A percentile compares a stretch with the other conserved stretches of the same genome.
phyloP scores from a whole-genome alignment of 2,888 invertebrate genomes.

The Barypeithes pellucidus region DNA sequence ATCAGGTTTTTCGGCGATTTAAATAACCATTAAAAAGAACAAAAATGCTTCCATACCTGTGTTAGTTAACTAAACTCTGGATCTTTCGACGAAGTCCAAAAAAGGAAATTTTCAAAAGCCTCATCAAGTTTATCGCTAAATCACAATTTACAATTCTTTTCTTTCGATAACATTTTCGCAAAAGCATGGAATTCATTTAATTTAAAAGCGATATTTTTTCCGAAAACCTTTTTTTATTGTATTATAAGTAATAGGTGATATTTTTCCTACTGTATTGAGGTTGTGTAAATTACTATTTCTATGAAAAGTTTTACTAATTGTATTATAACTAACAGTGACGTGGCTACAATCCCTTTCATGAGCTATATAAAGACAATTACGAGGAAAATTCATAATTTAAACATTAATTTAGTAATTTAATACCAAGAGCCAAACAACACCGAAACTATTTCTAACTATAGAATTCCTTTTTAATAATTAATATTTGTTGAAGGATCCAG shows the following conservation, averaged over 20 bases:
- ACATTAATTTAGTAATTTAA: no score
- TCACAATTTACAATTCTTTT: constrained; percentile 43
- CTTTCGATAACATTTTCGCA: constrained; percentile 38
- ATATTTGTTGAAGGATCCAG: no score
- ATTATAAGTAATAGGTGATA: neutral
- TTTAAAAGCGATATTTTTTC: constrained; percentile 32
- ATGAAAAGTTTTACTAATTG: no score
- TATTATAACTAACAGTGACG: no score
- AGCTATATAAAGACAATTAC: no score
- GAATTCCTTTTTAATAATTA: no score
- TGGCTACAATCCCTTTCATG: no score
- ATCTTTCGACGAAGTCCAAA: constrained; percentile 14
- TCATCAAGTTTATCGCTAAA: constrained; percentile 40
- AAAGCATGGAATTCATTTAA: constrained; percentile 34
- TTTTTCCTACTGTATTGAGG: neutral
- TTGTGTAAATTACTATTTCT: no score
- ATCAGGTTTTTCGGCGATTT: constrained; percentile 3
- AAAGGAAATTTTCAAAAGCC: constrained; percentile 26
- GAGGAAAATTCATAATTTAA: no score
- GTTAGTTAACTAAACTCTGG: constrained; percentile 28
- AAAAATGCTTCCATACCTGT: constrained; percentile 23
- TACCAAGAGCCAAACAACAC: no score
- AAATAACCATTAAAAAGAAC: constrained; percentile 18
- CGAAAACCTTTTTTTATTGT: constrained; percentile 33
- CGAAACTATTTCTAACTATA: no score